phyloP scores from a whole-genome alignment of 2,888 invertebrate genomes.

The Caenorhabditis auriculariae region DNA sequence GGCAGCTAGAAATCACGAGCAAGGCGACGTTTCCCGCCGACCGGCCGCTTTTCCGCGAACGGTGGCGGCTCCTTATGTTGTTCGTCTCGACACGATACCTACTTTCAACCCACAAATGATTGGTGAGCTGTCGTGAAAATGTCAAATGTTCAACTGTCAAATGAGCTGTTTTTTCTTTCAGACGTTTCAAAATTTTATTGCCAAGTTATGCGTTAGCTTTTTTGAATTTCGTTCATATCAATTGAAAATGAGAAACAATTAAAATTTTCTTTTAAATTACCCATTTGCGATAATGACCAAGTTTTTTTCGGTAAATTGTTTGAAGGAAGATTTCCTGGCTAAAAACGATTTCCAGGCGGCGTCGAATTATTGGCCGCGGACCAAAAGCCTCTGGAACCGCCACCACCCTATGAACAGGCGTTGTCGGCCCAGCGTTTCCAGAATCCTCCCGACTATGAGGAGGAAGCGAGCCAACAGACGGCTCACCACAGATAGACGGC shows the following conservation, averaged over 20 bases:
- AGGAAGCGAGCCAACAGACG: neutral
- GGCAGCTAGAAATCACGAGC: no score
- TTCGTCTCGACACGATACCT: slow-evolving; percentile 47
- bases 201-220: no score
- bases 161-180: no score
- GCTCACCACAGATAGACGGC: neutral
- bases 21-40: slow-evolving; percentile 9
- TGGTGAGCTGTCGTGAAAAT: no score
- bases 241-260: no score
- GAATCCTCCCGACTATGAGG: slow-evolving; percentile 30
- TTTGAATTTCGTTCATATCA: no score
- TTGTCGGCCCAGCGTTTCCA: slow-evolving; percentile 19
- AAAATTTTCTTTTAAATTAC: no score
- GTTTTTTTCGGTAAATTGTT: neutral
- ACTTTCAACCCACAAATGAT: slow-evolving; percentile 48
- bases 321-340: neutral
- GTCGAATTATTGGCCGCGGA: slow-evolving; percentile 17
- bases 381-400: slow-evolving; percentile 32
- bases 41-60: slow-evolving; percentile 24
- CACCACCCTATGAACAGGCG: slow-evolving; percentile 54
- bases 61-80: slow-evolving; percentile 33
- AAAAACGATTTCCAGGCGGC: slow-evolving; percentile 20
- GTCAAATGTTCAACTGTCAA: no score
- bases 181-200: no score
- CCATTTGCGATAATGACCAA: neutral